These are phyloP conservation scores for Malurus leucopterus DNA, from an alignment of 2,797 vertebrate genomes.

Conservation along the genomic window DNA sequence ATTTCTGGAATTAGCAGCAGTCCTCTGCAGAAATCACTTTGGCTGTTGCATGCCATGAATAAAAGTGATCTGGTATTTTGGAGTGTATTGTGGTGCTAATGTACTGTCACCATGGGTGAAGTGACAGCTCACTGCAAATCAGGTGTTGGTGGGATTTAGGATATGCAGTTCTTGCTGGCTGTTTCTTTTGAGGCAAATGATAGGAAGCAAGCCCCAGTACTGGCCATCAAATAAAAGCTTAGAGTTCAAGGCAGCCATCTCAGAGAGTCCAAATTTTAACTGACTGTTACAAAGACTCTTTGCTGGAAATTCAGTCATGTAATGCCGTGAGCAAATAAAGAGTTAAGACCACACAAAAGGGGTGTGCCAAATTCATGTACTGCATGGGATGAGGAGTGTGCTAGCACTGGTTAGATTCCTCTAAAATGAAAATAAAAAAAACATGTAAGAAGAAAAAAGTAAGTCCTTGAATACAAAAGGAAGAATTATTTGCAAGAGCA, in stretches of 20 bases:
- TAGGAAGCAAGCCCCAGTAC: background rate
- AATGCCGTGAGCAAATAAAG: background rate
- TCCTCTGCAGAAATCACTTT: background rate
- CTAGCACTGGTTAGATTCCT: background rate
- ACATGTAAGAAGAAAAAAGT: background rate
- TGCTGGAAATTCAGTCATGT: background rate
- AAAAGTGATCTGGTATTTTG: background rate
- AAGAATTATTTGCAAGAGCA: background rate
- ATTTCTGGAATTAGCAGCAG: background rate
- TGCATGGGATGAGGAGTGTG: background rate
- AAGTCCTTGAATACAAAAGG: background rate
- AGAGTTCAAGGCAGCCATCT: background rate
- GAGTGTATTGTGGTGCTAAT: background rate
- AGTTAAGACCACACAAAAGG: background rate
- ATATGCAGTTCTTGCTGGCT: background rate
- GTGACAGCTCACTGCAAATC: background rate
- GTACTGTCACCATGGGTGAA: background rate
- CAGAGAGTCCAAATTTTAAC: background rate
- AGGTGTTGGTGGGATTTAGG: background rate
- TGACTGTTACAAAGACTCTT: background rate
- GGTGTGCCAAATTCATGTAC: background rate
- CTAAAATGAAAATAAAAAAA: background rate
- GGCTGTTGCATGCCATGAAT: background rate
- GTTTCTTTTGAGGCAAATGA: background rate
- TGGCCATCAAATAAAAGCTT: background rate